phyloP scores from a whole-genome alignment of 2,888 invertebrate species.

The Amorpha juglandis region DNA sequence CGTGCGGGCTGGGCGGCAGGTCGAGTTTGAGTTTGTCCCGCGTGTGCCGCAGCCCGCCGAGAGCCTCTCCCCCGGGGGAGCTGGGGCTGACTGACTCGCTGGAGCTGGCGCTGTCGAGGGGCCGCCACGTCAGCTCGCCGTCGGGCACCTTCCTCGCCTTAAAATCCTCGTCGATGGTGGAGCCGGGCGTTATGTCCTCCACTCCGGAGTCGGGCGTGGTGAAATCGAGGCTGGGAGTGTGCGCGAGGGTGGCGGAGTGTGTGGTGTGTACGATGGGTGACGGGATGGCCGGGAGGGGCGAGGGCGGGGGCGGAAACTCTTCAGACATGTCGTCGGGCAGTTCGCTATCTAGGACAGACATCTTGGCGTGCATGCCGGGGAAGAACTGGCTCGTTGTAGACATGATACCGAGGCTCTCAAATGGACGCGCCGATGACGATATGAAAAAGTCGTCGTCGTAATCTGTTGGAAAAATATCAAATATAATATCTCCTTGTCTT shows the following conservation, averaged over 20 bases:
- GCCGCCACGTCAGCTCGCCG: slow-evolving; percentile 55
- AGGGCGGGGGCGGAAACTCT: slow-evolving; percentile 55
- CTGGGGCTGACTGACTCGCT: slow-evolving; percentile 77
- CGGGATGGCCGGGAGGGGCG: slow-evolving; percentile 56
- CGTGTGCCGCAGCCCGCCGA: slow-evolving; percentile 90
- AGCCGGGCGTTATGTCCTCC: slow-evolving; percentile 85
- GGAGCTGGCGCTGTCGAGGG: slow-evolving; percentile 70
- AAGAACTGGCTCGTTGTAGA: slow-evolving; percentile 88
- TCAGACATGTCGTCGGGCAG: slow-evolving; percentile 53
- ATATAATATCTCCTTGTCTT: background rate
- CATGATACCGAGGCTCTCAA: slow-evolving; percentile 85
- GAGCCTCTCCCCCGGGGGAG: slow-evolving; percentile 70
- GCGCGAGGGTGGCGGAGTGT: slow-evolving; percentile 47
- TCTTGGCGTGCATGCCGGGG: slow-evolving; percentile 84
- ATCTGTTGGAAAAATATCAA: slow-evolving; percentile 54
- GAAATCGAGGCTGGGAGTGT: slow-evolving; percentile 73
- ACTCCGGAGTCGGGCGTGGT: slow-evolving; percentile 86
- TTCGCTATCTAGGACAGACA: slow-evolving; percentile 54
- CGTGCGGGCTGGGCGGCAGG: slow-evolving; percentile 84
- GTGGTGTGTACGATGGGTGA: slow-evolving; percentile 44
- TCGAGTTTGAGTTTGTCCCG: slow-evolving; percentile 89
- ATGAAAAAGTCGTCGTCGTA: slow-evolving; percentile 89
- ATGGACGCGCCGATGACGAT: slow-evolving; percentile 89
- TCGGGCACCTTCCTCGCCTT: slow-evolving; percentile 57
- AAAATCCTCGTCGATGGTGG: slow-evolving; percentile 66